Evolutionary conservation across 2,797 vertebrate genomes (phyloP), one percentile per base, ranked within the genome.

Genomic region (Halcyon chelicuti): DNA sequence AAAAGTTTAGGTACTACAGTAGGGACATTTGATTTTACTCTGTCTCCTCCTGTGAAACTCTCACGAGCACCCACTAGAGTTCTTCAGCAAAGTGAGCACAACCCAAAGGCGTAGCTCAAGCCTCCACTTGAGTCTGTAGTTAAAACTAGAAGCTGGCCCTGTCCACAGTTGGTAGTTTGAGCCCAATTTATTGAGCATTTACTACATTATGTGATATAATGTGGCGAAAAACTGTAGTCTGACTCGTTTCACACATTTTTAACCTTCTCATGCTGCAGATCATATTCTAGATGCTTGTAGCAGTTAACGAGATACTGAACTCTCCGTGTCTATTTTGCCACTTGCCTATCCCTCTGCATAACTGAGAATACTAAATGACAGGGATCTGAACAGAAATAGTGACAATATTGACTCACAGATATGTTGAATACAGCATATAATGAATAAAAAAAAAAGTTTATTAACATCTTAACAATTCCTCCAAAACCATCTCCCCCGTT

Each of bases 381-480:
- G 22, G 57, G 60, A 91, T 39, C 21, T n/a, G n/a, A 85, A 79
- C 0, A 10, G 18, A 73, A 84, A 23, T 21, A 35, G 84, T 54
- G 46, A 82, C 78, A 89, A 79, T 9, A 83, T 8, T 7, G 39
- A 95, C 57, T 84, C 88, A 60, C 11, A 63, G 46, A 4, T 68
- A 86, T 29, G 87, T 71, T 46, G 25, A 33, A 67, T 57, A 74
- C 51, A 55, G 89, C 75, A 73, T 44, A 63, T 21, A 79, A 91
- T 70, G 60, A 87, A 60, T 73, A 87, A 73, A 76, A 86, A 40
- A 1, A 46, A 22, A 46, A 12, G 0, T 96, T 97, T 93, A 95
- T 94, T 90, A 97, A 90, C 93, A 82, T 80, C 35, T 62, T 86
- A 86, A 95, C 74, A 87, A 57, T 39, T 79, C 5, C 12, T 76